Evolutionary conservation across 1,140 invertebrate genomes (phyloP).

Genomic region (Caenorhabditis brenneri): DNA sequence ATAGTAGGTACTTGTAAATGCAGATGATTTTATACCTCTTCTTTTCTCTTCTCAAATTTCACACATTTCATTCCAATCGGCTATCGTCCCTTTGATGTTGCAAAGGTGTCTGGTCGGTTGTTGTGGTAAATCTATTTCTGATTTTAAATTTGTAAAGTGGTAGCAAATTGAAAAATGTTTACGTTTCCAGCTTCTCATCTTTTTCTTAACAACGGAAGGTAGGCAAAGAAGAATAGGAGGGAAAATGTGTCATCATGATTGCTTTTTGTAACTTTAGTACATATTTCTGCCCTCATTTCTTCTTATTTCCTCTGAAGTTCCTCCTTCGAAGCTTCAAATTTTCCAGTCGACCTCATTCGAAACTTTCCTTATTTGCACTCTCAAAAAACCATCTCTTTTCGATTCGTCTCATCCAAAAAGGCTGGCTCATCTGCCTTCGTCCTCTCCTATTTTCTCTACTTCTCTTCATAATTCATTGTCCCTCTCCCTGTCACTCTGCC

Average conservation of each 20-base stretch:
- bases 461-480: not conserved
- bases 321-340: not conserved
- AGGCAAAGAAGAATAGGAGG: not conserved
- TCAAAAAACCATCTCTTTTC: not conserved
- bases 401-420: not conserved
- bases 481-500: not conserved
- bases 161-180: conserved; percentile 34
- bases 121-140: not conserved
- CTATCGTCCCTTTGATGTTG: not conserved
- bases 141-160: not conserved
- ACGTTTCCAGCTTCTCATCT: not conserved
- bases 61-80: not conserved
- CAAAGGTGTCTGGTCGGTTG: not conserved
- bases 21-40: not conserved
- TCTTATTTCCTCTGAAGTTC: not conserved
- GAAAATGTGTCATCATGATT: not conserved
- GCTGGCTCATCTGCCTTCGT: not conserved
- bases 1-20: conserved; percentile 27
- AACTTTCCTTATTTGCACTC: not conserved
- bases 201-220: not conserved
- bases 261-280: not conserved
- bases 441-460: not conserved
- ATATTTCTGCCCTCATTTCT: not conserved
- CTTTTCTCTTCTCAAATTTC: not conserved
- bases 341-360: not conserved